Conservation (phyloP, 2,888 invertebrate genomes). For the Brenthis hecate region DNA sequence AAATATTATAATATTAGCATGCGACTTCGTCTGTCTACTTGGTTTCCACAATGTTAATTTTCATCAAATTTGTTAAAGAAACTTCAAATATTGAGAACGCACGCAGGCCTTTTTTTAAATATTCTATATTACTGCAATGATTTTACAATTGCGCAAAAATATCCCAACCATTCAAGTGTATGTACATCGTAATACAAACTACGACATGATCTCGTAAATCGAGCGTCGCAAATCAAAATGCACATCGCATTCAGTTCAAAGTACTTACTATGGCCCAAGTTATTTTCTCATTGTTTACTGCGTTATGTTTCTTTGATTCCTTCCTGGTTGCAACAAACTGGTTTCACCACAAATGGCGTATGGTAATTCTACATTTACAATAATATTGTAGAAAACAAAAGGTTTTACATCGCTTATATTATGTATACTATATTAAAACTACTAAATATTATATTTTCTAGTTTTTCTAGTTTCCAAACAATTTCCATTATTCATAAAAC, state of each 20-base stretch:
- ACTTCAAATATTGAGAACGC: too few species aligned
- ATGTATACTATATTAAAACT: too few species aligned
- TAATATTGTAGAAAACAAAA: slow-evolving; percentile 15
- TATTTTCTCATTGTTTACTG: slow-evolving; percentile 45
- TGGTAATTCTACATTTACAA: slow-evolving; percentile 38
- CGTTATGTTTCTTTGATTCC: slow-evolving; percentile 45
- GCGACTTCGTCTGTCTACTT: too few species aligned
- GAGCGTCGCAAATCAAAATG: slow-evolving; percentile 30
- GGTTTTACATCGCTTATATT: not conserved
- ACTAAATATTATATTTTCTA: slow-evolving; percentile 9
- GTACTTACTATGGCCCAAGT: slow-evolving; percentile 25
- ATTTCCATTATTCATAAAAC: slow-evolving; percentile 2
- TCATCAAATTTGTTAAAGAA: too few species aligned
- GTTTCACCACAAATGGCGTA: slow-evolving; percentile 38
- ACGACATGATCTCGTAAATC: slow-evolving; percentile 22
- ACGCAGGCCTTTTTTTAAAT: too few species aligned
- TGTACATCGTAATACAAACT: not conserved
- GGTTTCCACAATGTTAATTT: too few species aligned
- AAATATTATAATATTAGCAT: too few species aligned
- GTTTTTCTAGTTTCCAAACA: too few species aligned
- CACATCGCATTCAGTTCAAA: slow-evolving; percentile 33
- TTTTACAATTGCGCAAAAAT: not conserved
- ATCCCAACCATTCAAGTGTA: not conserved
- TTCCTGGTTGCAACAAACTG: slow-evolving; percentile 46
- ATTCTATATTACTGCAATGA: not conserved